A percentile compares a stretch with the other conserved stretches of the same genome.
phyloP scores from a whole-genome alignment of 2,113 vertebrate genomes.

The Eleginops maclovinus region DNA sequence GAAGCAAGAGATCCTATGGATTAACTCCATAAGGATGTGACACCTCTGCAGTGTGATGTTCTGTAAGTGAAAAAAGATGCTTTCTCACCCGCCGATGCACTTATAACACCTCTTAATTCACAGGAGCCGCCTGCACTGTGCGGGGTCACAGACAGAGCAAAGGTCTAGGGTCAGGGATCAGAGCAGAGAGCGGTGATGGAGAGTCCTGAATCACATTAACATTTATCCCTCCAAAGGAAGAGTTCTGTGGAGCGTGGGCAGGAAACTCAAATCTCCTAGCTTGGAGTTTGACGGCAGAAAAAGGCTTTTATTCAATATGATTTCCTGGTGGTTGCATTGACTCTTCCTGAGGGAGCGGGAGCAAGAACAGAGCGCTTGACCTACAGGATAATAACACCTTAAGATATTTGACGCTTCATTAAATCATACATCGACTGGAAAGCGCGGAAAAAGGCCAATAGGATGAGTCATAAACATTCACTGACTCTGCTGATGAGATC shows the following conservation, averaged over 20 bases:
- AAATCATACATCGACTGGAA: neutral
- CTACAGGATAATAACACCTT: neutral
- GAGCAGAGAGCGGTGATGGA: constrained; percentile 34
- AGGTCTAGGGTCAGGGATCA: constrained; percentile 13
- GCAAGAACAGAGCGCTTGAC: neutral
- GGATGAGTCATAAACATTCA: neutral
- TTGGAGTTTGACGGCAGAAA: neutral
- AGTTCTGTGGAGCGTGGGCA: neutral
- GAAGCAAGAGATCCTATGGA: constrained; percentile 1
- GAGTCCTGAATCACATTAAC: constrained; percentile 26
- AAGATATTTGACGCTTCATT: constrained; percentile 17
- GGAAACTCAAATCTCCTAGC: neutral
- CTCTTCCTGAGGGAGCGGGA: too few species aligned
- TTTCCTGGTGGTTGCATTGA: neutral
- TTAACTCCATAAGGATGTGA: constrained; percentile 12
- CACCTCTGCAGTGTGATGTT: constrained; percentile 16
- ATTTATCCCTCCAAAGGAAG: constrained; percentile 12
- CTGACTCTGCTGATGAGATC: constrained; percentile 6
- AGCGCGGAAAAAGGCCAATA: neutral
- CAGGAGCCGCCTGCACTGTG: neutral
- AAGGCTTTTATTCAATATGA: neutral
- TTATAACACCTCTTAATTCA: constrained; percentile 28
- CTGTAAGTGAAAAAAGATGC: constrained; percentile 5
- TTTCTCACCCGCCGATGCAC: constrained; percentile 17
- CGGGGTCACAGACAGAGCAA: neutral